Percentiles rank a stretch among this genome's conserved stretches.
These are phyloP conservation scores for Bambusicola thoracicus DNA, from an alignment of 2,113 vertebrate genomes.

Conservation along the genomic window DNA sequence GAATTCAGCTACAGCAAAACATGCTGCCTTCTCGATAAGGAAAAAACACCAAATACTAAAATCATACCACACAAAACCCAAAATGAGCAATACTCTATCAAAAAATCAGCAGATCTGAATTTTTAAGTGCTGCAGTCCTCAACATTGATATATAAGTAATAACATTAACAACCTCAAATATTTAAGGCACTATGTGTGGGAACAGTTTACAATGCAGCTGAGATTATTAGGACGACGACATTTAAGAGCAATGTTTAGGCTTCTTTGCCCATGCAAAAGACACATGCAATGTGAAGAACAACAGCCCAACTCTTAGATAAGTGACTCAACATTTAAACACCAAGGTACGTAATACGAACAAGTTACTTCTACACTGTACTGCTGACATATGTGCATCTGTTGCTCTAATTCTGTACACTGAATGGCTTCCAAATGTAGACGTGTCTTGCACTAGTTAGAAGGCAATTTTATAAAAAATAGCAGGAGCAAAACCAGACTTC, in stretches of 20 bases:
- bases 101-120: constrained; percentile 91
- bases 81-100: constrained; percentile 86
- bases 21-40: constrained; percentile 82
- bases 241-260: constrained; percentile 94
- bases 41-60: constrained; percentile 87
- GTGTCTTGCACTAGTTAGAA: constrained; percentile 99
- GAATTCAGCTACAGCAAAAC: constrained; percentile 89
- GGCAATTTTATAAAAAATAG: constrained; percentile 99
- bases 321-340: constrained; percentile 95
- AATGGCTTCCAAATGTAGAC: constrained; percentile 98
- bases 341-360: constrained; percentile 88
- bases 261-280: constrained; percentile 97
- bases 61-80: constrained; percentile 88
- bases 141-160: constrained; percentile 96
- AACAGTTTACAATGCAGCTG: constrained; percentile 98
- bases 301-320: constrained; percentile 85
- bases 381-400: constrained; percentile 92
- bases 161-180: constrained; percentile 99
- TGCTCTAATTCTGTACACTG: constrained; percentile 92
- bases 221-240: constrained; percentile 93
- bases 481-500: constrained; percentile 89
- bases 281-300: constrained; percentile 98
- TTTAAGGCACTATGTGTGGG: constrained; percentile 99
- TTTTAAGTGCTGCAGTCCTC: constrained; percentile 99
- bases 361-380: constrained; percentile 88